Base-by-base conservation (phyloP, 2,797 vertebrate species). In the Rhinogobio ventralis region DNA sequence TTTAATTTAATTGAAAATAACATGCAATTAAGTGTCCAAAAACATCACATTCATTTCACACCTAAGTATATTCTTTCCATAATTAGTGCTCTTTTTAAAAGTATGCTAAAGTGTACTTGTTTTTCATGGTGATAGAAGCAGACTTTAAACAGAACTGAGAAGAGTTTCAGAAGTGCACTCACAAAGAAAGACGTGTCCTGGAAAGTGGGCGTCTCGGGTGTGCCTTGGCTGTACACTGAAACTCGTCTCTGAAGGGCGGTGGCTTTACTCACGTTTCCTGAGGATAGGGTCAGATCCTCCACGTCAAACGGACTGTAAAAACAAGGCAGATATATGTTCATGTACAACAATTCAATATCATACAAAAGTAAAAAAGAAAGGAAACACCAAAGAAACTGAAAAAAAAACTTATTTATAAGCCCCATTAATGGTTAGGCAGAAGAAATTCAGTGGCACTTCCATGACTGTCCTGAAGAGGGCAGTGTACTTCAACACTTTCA, bases 111-210 rank as follows among this genome's bases (percentile, higher is more conserved):
- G n/a, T 46, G 39, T 8, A 23, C 49, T 74, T 51, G 9, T 62
- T 64, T 45, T 45, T 78, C 55, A 78, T 7, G 5, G 2, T 75
- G 20, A 57, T 7, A n/a, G 20, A 36, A n/a, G 20, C 33, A 57
- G 20, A 76, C 7, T 42, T 60, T 42, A 11, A n/a, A 64, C 57
- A 20, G 25, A 64, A 28, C 1, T 13, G 57, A 20, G 60, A 46
- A 28, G 60, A 23, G 4, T 42, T 46, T n/a, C 20, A 7, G 2
- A 73, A 72, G 17, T 30, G 66, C 23, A 96, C 98, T 98, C 95
- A 99, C 98, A 86, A 99, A 99, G 93, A 99, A 99, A n/a, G 97
- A 93, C 85, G 95, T 95, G 84, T 99, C 97, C 93, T 97, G 98
- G 93, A 98, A 98, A 88, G 95, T 97, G 88, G 98, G 98, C 0